Conservation (phyloP, 2,888 invertebrate genomes). For the Lasioglossum figueresi region DNA sequence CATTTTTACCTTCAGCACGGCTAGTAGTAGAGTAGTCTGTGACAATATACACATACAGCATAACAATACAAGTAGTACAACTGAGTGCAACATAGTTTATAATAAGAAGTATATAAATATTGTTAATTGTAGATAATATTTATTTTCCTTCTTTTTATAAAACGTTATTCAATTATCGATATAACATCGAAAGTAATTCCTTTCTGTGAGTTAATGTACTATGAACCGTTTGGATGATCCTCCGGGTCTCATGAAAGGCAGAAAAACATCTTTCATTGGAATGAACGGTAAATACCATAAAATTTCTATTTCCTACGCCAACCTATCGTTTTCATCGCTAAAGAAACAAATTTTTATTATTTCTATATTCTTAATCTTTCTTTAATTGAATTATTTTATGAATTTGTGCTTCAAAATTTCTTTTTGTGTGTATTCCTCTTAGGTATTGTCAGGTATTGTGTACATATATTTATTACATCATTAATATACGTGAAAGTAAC, state of each 20-base stretch:
- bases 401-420: not conserved
- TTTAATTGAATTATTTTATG: not conserved
- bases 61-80: not conserved
- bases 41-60: not conserved
- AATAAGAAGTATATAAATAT: not conserved
- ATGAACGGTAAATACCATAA: conserved; percentile 77
- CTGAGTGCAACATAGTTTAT: not conserved
- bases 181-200: conserved; percentile 34
- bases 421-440: not conserved
- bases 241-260: conserved; percentile 78
- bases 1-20: too few species aligned
- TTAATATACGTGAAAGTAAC: not conserved
- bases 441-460: not conserved
- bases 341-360: not conserved
- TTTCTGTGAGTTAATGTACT: conserved; percentile 69
- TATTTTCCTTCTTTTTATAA: conserved; percentile 8
- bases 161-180: conserved; percentile 7
- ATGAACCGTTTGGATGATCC: conserved; percentile 81
- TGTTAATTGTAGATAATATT: not conserved
- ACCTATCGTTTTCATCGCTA: not conserved
- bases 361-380: conserved; percentile 4
- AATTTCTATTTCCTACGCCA: not conserved
- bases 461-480: not conserved
- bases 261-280: conserved; percentile 81
- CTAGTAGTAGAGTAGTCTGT: too few species aligned